Percentiles rank a stretch among this genome's conserved stretches.
phyloP scores from a whole-genome alignment of 64 coral and sea anemone genomes.

The Dendrophyllia cribrosa region DNA sequence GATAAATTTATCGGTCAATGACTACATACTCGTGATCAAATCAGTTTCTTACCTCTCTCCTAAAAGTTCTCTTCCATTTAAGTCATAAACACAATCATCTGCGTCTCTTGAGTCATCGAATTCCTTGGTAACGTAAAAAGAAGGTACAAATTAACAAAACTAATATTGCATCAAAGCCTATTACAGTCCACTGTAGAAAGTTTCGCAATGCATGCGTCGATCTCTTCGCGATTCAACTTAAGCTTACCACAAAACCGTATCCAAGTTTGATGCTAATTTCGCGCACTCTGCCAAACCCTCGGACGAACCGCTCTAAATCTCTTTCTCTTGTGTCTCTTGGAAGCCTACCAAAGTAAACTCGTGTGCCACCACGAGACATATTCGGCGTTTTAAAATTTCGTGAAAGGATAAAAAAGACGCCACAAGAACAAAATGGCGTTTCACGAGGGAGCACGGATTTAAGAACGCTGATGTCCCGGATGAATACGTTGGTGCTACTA shows the following conservation, averaged over 20 bases:
- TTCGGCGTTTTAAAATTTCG: neutral
- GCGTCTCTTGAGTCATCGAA: conserved; percentile 95
- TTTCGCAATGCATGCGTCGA: neutral
- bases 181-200: neutral
- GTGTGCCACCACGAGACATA: conserved; percentile 94
- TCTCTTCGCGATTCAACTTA: conserved; percentile 48
- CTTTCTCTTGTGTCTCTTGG: conserved; percentile 91
- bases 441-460: conserved; percentile 1
- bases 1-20: neutral
- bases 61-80: conserved; percentile 94
- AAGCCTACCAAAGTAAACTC: conserved; percentile 98
- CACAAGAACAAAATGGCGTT: conserved; percentile 71
- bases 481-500: conserved; percentile 50
- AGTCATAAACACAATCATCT: conserved; percentile 92
- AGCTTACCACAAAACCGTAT: conserved; percentile 99
- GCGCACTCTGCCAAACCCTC: conserved; percentile 82
- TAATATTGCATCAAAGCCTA: too few species aligned
- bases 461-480: conserved; percentile 64
- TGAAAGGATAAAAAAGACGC: neutral
- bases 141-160: neutral
- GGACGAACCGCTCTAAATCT: conserved; percentile 95
- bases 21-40: neutral
- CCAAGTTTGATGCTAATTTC: conserved; percentile 99
- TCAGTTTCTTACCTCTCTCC: conserved; percentile 84
- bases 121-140: conserved; percentile 60